These are phyloP conservation scores for Pampusana beccarii DNA, from an alignment of 2,113 vertebrate species.

Conservation along the genomic window DNA sequence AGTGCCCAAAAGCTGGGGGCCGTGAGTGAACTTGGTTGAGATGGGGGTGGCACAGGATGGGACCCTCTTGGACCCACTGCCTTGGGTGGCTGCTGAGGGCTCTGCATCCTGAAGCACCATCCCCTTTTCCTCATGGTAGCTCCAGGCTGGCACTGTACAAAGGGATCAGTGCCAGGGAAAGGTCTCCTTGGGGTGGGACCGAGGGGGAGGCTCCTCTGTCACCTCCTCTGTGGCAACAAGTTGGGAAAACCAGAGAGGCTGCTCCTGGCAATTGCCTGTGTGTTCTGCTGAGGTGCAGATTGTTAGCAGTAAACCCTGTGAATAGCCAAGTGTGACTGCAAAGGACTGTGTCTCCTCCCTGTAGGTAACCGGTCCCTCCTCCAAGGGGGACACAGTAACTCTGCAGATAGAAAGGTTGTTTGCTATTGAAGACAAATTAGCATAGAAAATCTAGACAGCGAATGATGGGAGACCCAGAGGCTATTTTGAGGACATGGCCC, in stretches of 20 bases:
- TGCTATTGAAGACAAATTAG: not conserved
- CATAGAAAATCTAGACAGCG: not conserved
- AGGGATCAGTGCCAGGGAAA: no score
- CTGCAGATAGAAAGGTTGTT: not conserved
- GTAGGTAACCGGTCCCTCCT: not conserved
- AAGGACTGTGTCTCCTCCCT: not conserved
- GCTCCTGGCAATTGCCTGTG: not conserved
- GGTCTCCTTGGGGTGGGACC: no score
- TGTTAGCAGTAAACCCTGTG: not conserved
- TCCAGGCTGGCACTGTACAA: no score
- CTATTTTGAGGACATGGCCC: not conserved
- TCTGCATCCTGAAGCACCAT: not conserved
- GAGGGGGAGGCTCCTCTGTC: no score
- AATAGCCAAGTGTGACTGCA: not conserved
- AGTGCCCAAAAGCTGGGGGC: not conserved
- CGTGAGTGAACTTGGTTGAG: not conserved
- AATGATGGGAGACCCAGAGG: not conserved
- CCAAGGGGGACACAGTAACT: rapidly evolving
- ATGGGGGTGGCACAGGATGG: not conserved
- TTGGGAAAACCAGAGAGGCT: not conserved
- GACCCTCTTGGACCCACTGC: rapidly evolving
- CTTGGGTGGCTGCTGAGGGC: not conserved
- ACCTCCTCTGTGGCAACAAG: rapidly evolving
- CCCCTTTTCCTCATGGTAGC: not conserved
- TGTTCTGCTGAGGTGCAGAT: not conserved